These are phyloP conservation scores for Sakesphorus luctuosus DNA, from an alignment of 2,113 vertebrate species.

Conservation along the genomic window DNA sequence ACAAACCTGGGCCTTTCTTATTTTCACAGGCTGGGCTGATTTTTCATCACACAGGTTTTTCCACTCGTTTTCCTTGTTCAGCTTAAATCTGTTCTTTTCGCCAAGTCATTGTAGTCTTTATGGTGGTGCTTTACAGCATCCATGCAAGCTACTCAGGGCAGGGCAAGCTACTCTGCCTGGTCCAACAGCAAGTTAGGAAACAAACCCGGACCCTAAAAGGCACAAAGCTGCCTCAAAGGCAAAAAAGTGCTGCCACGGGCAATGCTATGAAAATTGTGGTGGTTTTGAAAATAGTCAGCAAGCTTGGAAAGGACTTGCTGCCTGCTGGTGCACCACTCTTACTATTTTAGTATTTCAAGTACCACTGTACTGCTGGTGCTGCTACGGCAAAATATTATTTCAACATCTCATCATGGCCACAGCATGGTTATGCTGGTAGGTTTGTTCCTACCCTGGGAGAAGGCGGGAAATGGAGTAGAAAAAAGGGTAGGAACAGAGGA, in stretches of 20 bases:
- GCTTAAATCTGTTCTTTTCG: background rate
- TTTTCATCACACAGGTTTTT: background rate
- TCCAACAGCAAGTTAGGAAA: background rate
- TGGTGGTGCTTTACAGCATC: background rate
- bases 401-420: background rate
- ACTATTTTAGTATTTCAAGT: background rate
- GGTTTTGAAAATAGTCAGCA: background rate
- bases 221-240: background rate
- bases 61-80: background rate
- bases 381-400: background rate
- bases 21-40: background rate
- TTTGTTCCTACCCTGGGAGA: background rate
- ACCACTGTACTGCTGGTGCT: background rate
- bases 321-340: background rate
- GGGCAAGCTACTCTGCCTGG: background rate
- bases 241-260: background rate
- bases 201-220: background rate
- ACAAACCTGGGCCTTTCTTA: background rate
- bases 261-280: background rate
- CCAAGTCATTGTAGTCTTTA: background rate
- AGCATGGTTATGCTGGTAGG: fast-evolving
- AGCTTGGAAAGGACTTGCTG: background rate
- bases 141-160: background rate
- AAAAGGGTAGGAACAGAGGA: background rate
- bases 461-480: background rate